Evolutionary conservation across 2,113 vertebrate species (phyloP), one percentile per base, ranked within the genome.

Genomic region (Atrichornis clamosus): DNA sequence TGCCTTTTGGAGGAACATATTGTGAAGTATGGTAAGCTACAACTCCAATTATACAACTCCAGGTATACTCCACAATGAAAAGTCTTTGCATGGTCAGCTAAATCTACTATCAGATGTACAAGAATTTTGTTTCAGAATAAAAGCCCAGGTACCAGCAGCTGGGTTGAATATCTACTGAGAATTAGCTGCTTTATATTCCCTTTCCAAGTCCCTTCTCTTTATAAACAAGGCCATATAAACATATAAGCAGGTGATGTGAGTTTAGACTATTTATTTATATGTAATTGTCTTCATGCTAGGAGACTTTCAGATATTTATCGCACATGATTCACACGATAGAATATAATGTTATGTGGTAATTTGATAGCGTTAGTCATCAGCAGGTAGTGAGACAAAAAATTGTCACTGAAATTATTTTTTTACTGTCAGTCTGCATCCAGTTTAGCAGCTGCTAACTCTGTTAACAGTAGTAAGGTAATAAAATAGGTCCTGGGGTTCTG

Each of bases 351-450:
- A 30, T 24, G 55, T 32, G 26, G 22, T 42, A 85, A 91, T 84
- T 72, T 65, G 8, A 47, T 60, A 62, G 82, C 92, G 30, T 65
- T 89, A 76, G 12, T 79, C 96, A 62, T 55, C 50, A 74, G 56
- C 26, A 88, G 68, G 53, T 64, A 88, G 32, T 10, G 32, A 94
- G 79, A 72, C 3, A 72, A 70, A 77, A 17, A 84, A 49, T 50
- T 69, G 7, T 72, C 74, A 35, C 15, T 46, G 49, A 14, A 85
- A 93, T 95, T 92, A 46, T 84, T 89, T 97, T 96, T 77, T 82
- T 72, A 56, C 24, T 68, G n/a, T 27, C 52, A 90, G 50, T 76
- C 42, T 94, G 20, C 28, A 74, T 72, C 24, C 11, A 52, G 73
- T 82, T 95, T 79, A 65, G 19, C 59, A 86, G 44, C 46, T 89